Evolutionary conservation across 2,888 invertebrate species (phyloP).

Genomic region (Oscheius sp.): DNA sequence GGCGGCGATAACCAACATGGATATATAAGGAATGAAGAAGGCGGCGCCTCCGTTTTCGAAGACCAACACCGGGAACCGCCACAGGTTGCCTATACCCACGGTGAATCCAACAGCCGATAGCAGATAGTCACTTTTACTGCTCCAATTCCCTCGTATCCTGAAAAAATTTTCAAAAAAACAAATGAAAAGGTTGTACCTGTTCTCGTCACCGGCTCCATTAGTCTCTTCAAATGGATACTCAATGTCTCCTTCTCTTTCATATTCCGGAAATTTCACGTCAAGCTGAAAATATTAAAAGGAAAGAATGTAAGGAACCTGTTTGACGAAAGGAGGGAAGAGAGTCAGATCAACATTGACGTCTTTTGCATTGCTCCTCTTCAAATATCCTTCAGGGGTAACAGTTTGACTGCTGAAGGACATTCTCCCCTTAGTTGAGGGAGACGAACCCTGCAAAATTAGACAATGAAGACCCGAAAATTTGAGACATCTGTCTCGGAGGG

Average conservation of each 20-base stretch:
- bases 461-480: constrained; percentile 9
- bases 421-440: neutral
- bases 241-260: constrained; percentile 66
- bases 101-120: constrained; percentile 76
- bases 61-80: constrained; percentile 77
- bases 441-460: too few relatives aligned
- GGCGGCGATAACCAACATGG: constrained; percentile 82
- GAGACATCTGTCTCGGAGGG: constrained; percentile 7
- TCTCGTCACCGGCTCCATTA: constrained; percentile 71
- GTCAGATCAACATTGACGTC: constrained; percentile 40
- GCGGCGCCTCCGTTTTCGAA: constrained; percentile 71
- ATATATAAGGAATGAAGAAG: constrained; percentile 84
- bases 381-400: neutral
- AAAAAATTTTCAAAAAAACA: neutral
- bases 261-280: constrained; percentile 58
- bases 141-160: constrained; percentile 72
- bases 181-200: constrained; percentile 64
- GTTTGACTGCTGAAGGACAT: constrained; percentile 40
- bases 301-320: constrained; percentile 33
- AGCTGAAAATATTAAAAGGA: constrained; percentile 34
- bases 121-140: constrained; percentile 74
- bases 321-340: constrained; percentile 51
- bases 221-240: constrained; percentile 70
- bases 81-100: constrained; percentile 74
- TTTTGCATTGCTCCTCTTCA: constrained; percentile 8